Conservation (phyloP, 2,797 vertebrate genomes). For the Phrynocephalus vlangalii region DNA sequence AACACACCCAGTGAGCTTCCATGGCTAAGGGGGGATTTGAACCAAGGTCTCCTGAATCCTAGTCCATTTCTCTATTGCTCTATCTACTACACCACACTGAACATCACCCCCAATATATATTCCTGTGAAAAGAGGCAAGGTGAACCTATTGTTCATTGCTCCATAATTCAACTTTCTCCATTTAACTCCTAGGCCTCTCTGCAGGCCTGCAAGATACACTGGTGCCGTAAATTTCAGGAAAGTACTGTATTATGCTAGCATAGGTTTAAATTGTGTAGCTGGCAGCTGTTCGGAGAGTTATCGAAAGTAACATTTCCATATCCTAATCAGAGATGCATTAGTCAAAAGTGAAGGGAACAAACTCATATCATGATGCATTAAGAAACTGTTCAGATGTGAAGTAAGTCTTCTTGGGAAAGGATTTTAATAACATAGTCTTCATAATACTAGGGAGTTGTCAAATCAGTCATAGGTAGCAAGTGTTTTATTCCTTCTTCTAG, state of each 20-base stretch:
- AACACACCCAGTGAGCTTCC: too few species aligned
- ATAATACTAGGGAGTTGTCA: constrained; percentile 58
- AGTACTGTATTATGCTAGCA: neutral
- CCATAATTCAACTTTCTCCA: constrained; percentile 4
- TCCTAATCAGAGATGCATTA: constrained; percentile 59
- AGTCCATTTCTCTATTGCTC: too few species aligned
- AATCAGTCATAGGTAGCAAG: constrained; percentile 57
- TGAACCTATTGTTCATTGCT: too few species aligned
- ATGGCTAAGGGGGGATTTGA: too few species aligned
- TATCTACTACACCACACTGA: too few species aligned
- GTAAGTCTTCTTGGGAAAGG: constrained; percentile 45
- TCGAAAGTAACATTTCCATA: constrained; percentile 47
- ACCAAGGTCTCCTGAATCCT: too few species aligned
- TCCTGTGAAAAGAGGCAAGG: too few species aligned
- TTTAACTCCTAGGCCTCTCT: constrained; percentile 17
- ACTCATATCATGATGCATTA: constrained; percentile 60
- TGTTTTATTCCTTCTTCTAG: constrained; percentile 53
- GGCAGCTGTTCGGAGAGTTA: constrained; percentile 8
- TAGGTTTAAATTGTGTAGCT: neutral
- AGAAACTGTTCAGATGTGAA: constrained; percentile 65
- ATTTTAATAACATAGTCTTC: constrained; percentile 66
- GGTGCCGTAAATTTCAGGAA: neutral
- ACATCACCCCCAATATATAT: too few species aligned
- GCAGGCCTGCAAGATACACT: neutral
- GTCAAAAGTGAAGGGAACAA: constrained; percentile 52